Percentiles rank a stretch among this genome's conserved stretches.
These are phyloP conservation scores for Misgurnus anguillicaudatus DNA, from an alignment of 2,113 vertebrate species.

Conservation along the genomic window DNA sequence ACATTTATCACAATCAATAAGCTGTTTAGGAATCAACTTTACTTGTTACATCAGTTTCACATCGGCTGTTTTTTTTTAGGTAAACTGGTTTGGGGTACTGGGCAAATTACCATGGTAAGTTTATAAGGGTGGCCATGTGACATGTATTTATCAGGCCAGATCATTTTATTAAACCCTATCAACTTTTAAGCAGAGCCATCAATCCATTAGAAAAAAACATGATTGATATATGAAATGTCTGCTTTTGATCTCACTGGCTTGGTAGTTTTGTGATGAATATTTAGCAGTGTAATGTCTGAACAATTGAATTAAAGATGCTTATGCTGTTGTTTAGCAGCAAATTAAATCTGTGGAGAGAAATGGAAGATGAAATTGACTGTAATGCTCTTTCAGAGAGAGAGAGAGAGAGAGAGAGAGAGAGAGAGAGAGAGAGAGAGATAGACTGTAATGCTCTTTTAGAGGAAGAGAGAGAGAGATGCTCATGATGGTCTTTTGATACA, in stretches of 20 bases:
- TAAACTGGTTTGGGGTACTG: too few species aligned
- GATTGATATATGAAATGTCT: not conserved
- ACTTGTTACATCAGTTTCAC: too few species aligned
- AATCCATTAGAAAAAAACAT: too few species aligned
- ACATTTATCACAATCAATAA: not conserved
- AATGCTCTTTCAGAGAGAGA: constrained; percentile 35
- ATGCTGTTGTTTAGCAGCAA: constrained; percentile 42
- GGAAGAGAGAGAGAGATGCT: constrained; percentile 12
- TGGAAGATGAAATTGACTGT: constrained; percentile 22
- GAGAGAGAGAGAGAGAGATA: constrained; percentile 10
- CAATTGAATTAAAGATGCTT: constrained; percentile 21
- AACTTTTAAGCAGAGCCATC: too few species aligned
- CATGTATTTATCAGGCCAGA: too few species aligned
- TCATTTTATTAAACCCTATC: too few species aligned
- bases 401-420: not conserved
- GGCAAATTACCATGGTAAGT: too few species aligned
- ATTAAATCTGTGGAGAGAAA: constrained; percentile 43
- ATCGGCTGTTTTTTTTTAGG: too few species aligned
- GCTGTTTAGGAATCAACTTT: too few species aligned
- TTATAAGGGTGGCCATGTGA: too few species aligned
- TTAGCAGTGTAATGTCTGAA: not conserved
- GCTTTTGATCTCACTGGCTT: not conserved
- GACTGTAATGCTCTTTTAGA: constrained; percentile 34
- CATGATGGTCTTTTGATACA: not conserved
- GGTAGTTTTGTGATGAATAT: not conserved